phyloP scores from a whole-genome alignment of 2,113 vertebrate species.

The Poecilia latipinna region DNA sequence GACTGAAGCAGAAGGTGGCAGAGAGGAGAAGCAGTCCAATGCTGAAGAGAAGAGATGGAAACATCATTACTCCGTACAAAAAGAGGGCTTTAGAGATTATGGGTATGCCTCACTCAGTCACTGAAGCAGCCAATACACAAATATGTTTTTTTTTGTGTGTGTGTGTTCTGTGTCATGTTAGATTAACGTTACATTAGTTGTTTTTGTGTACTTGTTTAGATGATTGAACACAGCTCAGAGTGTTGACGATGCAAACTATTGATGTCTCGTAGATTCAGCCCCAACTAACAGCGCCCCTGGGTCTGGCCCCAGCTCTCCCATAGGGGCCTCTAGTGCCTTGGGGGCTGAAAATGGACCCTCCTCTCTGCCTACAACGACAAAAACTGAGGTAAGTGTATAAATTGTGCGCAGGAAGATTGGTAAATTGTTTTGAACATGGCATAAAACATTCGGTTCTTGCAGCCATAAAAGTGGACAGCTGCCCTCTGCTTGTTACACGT shows the following conservation, averaged over 20 bases:
- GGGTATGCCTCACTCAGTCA: slow-evolving; percentile 80
- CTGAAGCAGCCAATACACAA: not conserved
- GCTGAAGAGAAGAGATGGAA: slow-evolving; percentile 94
- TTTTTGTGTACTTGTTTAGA: slow-evolving; percentile 6
- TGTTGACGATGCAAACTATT: slow-evolving; percentile 40
- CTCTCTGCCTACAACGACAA: slow-evolving; percentile 85
- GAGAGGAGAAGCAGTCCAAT: slow-evolving; percentile 98
- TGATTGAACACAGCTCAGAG: slow-evolving; percentile 24
- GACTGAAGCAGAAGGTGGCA: slow-evolving; percentile 99
- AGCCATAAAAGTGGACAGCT: slow-evolving; percentile 71
- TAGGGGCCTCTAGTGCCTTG: slow-evolving; percentile 88
- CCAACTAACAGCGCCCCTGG: slow-evolving; percentile 92
- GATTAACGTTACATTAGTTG: not conserved
- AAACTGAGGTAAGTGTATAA: slow-evolving; percentile 86
- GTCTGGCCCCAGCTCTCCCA: slow-evolving; percentile 95
- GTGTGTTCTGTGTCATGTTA: too few relatives aligned
- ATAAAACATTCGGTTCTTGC: slow-evolving; percentile 12
- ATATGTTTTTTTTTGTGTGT: not conserved
- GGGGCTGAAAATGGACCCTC: slow-evolving; percentile 90
- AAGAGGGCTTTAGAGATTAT: slow-evolving; percentile 95
- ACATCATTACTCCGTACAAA: slow-evolving; percentile 90
- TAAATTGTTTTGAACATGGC: not conserved
- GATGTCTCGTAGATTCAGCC: slow-evolving; percentile 85
- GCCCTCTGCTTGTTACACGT: slow-evolving; percentile 58
- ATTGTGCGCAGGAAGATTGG: slow-evolving; percentile 3